Conservation (phyloP, 2,888 invertebrate genomes). For the Andrena hattorfiana region DNA sequence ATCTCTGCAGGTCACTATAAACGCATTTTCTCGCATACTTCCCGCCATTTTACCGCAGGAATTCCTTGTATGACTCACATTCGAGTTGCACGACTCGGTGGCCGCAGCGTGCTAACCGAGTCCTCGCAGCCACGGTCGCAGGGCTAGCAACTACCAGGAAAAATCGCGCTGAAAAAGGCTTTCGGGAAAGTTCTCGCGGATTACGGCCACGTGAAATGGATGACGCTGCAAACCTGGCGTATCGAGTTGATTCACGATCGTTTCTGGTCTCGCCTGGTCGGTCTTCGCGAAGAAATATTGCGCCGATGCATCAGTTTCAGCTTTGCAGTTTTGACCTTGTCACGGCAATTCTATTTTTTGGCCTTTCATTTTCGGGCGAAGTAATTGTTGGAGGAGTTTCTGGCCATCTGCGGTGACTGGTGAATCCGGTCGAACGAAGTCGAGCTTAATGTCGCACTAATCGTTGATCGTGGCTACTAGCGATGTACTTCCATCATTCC, state of each 20-base stretch:
- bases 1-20: not conserved
- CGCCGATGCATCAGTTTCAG: not conserved
- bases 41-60: not conserved
- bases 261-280: conserved; percentile 16
- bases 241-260: not conserved
- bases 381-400: not conserved
- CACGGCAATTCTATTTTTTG: not conserved
- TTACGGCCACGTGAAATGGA: not conserved
- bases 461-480: too few relatives aligned
- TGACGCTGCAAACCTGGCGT: not conserved
- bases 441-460: too few relatives aligned
- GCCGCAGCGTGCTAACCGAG: not conserved
- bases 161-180: conserved; percentile 2
- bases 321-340: not conserved
- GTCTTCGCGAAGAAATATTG: conserved; percentile 7
- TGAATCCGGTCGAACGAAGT: not conserved
- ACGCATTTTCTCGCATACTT: not conserved
- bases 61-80: conserved; percentile 46
- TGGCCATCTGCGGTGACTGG: not conserved
- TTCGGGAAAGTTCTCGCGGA: conserved; percentile 2
- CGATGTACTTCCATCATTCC: too few relatives aligned
- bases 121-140: not conserved
- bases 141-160: not conserved
- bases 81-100: conserved; percentile 29
- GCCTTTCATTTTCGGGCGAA: too few relatives aligned